Evolutionary conservation across 2,888 invertebrate species (phyloP).

Genomic region (Dasypolia templi): DNA sequence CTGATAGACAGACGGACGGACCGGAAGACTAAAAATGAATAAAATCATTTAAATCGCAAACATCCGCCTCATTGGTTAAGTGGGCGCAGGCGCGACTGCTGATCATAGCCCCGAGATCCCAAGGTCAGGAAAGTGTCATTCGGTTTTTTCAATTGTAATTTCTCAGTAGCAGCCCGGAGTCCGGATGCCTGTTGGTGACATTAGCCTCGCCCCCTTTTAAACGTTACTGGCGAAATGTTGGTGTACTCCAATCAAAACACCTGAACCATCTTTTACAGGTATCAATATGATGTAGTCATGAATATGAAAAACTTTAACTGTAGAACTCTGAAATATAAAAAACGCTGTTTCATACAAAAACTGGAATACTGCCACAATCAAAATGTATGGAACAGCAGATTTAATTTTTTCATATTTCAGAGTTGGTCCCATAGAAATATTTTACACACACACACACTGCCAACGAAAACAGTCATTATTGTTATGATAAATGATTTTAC

Average conservation of each 20-base stretch:
- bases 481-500: too few species aligned
- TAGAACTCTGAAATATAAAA: background rate
- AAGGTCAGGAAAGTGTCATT: too few species aligned
- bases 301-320: background rate
- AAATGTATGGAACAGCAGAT: background rate
- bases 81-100: background rate
- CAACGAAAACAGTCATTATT: background rate
- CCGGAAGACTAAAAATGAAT: too few species aligned
- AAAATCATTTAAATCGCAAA: too few species aligned
- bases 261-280: background rate
- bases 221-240: background rate
- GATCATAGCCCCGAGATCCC: background rate
- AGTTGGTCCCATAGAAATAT: background rate
- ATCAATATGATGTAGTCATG: background rate
- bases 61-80: too few species aligned
- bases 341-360: background rate
- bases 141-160: too few species aligned
- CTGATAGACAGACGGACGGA: too few species aligned
- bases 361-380: background rate
- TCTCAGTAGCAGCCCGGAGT: too few species aligned
- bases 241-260: background rate
- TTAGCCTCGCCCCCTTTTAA: background rate
- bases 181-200: background rate
- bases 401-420: background rate
- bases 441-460: background rate